These are phyloP conservation scores for Dromococcyx pavoninus DNA, from an alignment of 2,797 vertebrate species.

Conservation along the genomic window DNA sequence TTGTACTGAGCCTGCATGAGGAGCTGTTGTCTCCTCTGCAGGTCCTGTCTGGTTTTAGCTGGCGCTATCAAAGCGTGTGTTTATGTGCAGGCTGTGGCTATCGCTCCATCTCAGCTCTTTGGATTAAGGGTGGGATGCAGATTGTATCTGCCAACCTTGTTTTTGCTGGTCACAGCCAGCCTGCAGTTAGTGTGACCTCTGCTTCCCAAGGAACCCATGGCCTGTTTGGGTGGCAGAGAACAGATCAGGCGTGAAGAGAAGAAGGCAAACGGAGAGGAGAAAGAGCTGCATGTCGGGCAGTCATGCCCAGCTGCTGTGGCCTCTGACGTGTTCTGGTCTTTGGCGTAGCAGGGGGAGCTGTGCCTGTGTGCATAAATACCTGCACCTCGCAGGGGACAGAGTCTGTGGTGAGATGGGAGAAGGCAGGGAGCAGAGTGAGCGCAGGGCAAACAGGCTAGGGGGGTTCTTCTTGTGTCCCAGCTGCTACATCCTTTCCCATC, in stretches of 20 bases:
- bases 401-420: background rate
- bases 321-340: background rate
- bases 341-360: background rate
- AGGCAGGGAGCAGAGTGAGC: background rate
- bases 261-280: background rate
- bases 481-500: background rate
- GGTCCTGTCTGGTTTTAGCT: constrained; percentile 2
- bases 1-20: background rate
- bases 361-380: background rate
- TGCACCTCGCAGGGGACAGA: background rate
- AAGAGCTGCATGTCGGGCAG: background rate
- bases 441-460: background rate
- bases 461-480: background rate
- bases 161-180: constrained; percentile 16
- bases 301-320: constrained; percentile 26
- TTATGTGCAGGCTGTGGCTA: constrained; percentile 50
- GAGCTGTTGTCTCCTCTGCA: background rate
- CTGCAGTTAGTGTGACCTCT: background rate
- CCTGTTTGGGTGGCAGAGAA: constrained; percentile 16
- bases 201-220: background rate
- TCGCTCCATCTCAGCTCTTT: constrained; percentile 26
- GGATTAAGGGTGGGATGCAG: constrained; percentile 34
- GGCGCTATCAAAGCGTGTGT: background rate
- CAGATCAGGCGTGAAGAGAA: constrained; percentile 44
- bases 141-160: constrained; percentile 37